phyloP scores from a whole-genome alignment of 1,140 invertebrate species.

The Penaeus vannamei region DNA sequence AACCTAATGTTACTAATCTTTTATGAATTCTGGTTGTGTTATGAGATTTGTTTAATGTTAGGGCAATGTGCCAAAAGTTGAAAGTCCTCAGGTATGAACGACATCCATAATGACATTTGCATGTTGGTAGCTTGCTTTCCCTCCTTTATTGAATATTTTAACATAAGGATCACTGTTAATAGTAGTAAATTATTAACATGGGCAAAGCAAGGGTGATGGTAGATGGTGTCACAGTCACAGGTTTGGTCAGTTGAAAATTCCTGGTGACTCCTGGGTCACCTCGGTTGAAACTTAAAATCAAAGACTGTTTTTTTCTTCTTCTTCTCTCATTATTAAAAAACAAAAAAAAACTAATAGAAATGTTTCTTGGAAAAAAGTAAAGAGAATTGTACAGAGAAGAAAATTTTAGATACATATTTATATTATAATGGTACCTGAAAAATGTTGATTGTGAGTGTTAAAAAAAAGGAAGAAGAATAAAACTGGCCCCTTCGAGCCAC shows the following conservation, averaged over 20 bases:
- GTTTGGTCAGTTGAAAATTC: background rate
- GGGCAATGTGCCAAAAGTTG: background rate
- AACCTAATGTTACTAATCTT: background rate
- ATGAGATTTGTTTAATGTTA: background rate
- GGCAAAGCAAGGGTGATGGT: constrained; percentile 64
- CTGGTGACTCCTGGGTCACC: background rate
- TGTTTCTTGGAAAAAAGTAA: no score
- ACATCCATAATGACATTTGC: constrained; percentile 39
- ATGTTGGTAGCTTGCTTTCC: constrained; percentile 63
- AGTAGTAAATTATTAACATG: constrained; percentile 60
- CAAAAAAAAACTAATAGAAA: no score
- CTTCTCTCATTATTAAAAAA: no score
- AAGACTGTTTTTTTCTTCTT: no score
- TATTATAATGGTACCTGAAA: background rate
- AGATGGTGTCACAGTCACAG: constrained; percentile 12
- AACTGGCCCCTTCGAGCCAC: constrained; percentile 41
- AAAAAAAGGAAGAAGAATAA: constrained; percentile 19
- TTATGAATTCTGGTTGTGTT: background rate
- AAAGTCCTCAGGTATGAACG: constrained; percentile 55
- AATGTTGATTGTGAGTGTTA: no score
- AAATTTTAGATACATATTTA: no score
- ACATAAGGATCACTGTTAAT: constrained; percentile 63
- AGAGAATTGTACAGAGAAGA: no score
- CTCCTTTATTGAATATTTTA: constrained; percentile 55
- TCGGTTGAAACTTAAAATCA: no score